Evolutionary conservation across 2,113 vertebrate genomes (phyloP), one percentile per base, ranked within the genome.

Genomic region (Tyto alba): DNA sequence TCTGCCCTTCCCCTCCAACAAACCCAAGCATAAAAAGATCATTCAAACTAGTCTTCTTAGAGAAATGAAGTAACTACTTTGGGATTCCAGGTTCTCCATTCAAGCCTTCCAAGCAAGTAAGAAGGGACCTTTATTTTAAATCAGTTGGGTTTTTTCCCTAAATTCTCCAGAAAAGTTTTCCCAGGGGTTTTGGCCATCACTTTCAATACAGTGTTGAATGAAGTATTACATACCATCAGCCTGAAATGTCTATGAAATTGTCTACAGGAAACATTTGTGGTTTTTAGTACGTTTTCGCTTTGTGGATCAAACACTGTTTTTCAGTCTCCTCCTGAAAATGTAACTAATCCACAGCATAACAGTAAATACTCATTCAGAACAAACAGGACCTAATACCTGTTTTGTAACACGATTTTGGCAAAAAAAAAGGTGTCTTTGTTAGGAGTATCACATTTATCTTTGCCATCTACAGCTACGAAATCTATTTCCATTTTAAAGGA

Each of bases 71-170:
- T 36, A 73, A 80, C 8, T 81, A 29, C 25, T 89, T 20, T 30
- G 34, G n/a, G 30, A 67, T 81, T 55, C 16, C 48, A 55, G 22
- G 22, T 50, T 89, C 47, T 72, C n/a, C 56, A 41, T 50, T 77
- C 29, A 90, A 92, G 27, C 19, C 38, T 32, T 60, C 38, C 59
- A 72, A 69, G 29, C 5, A 88, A 8, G 7, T 14, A 91, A 87
- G n/a, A 15, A 5, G 9, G 4, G 25, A 50, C 40, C 29, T 67
- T 62, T n/a, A 71, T 23, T 74, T 75, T 45, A 38, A 26, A 60
- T n/a, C 9, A 47, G 2, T 4, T 40, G 13, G 1, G 0, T 12
- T 66, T 89, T 78, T 57, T 29, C 6, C n/a, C 32, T 50, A 41
- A 89, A 72, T 60, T 78, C 23, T 78, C 16, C 40, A 38, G 6